A percentile compares a stretch with the other conserved stretches of the same genome.
phyloP scores from a whole-genome alignment of 2,888 invertebrate genomes.

The Idaea dimidiata region DNA sequence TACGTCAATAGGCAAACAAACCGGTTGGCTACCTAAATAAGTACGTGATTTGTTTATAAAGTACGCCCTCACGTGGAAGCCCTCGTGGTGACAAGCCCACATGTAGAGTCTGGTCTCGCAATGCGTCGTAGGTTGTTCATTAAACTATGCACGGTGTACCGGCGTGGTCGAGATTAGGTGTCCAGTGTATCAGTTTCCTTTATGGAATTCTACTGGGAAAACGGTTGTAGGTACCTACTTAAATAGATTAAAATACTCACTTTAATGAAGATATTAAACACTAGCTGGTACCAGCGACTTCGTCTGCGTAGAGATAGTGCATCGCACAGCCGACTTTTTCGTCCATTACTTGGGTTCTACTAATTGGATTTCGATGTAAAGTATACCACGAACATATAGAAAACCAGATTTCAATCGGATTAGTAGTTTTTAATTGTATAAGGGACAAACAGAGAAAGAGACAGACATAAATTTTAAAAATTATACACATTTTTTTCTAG shows the following conservation, averaged over 20 bases:
- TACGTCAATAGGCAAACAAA: background rate
- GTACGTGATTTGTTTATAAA: background rate
- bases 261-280: too few relatives aligned
- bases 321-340: too few relatives aligned
- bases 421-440: too few relatives aligned
- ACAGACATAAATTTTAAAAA: too few relatives aligned
- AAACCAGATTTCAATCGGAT: too few relatives aligned
- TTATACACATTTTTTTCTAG: too few relatives aligned
- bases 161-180: background rate
- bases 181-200: background rate
- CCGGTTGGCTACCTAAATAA: background rate
- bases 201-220: background rate
- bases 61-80: background rate
- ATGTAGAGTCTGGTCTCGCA: background rate
- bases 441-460: too few relatives aligned
- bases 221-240: background rate
- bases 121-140: background rate
- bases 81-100: background rate
- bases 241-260: background rate
- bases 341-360: too few relatives aligned
- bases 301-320: too few relatives aligned
- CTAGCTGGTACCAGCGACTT: too few relatives aligned
- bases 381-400: too few relatives aligned
- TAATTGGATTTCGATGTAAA: too few relatives aligned
- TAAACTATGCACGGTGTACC: background rate